Evolutionary conservation across 2,797 vertebrate species (phyloP), one percentile per base, ranked within the genome.

Genomic region (Calcarius lapponicus): DNA sequence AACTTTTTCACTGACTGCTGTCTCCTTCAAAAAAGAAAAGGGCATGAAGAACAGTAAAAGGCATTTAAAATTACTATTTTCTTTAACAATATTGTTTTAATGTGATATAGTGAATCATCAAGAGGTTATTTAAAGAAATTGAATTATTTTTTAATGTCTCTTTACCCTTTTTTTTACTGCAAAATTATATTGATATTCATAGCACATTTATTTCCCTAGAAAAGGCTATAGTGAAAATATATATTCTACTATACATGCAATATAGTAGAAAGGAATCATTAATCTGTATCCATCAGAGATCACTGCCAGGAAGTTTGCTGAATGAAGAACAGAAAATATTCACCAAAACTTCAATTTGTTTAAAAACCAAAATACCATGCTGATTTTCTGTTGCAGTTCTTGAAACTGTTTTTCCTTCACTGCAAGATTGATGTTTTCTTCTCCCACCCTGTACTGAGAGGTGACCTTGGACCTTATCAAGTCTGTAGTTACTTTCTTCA

Each of bases 401-500:
- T 99, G 98, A 71, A 98, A 73, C 65, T 98, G 97, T 93, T 98
- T 98, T 89, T 99, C 98, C 97, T 97, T 98, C 95, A 97, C 93
- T 94, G 95, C 91, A 53, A 97, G 93, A 96, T 87, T 96, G 80
- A 97, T 94, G 94, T 89, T 98, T 97, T 98, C 97, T 97, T 98
- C 98, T 97, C 94, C 97, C 87, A 98, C 97, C 78, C 93, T 98
- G 94, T 94, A 95, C 75, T 98, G 95, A 73, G 97, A 98, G 47
- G 95, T 97, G 96, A 99, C 98, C 97, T 98, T 99, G 95, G 97
- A 98, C 93, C 98, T 98, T 88, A 99, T 98, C 96, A 99, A 97
- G 91, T 99, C 98, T 91, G 97, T 97, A 88, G 97, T 98, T 93
- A 98, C 95, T 93, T 98, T 98, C 93, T 99, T 98, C 94, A 99